Evolutionary conservation across 2,888 invertebrate genomes (phyloP), one percentile per base, ranked within the genome.

Genomic region (Drosophila rellima): DNA sequence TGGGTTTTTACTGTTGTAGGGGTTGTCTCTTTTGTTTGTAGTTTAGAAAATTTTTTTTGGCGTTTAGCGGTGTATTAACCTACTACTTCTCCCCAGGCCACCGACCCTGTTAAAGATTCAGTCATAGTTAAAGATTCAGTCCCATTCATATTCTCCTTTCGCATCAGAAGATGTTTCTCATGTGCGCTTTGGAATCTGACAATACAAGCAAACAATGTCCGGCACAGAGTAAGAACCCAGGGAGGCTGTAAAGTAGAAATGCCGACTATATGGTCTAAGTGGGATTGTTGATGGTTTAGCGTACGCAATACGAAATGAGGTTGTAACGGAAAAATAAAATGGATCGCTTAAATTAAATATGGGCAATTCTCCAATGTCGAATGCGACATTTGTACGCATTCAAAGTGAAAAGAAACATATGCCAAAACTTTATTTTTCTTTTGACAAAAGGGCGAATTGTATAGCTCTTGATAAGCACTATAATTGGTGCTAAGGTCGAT

Each of bases 1-100:
- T 42, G 59, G 39, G 55, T 35, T 42, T 23, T 72, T 45, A 50
- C 56, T 54, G 44, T 50, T 35, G 39, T 26, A 8, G 59, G 45
- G 11, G 15, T 10, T 29, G 31, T 6, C 15, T 45, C 17, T 37
- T 13, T 51, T 35, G 18, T 51, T 40, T 68, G 44, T 63, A 63
- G 62, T 66, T 57, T 52, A 40, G 62, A 23, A 76, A 66, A 73
- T 78, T 69, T 61, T 69, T 61, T 44, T 60, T 47, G 59, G 56
- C 47, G 64, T 39, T 42, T 63, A 63, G 59, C 62, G 69, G 76
- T 77, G 76, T 78, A 77, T 77, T 77, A 78, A 78, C 69, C 78
- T 66, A 60, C 33, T 62, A 47, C 45, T 50, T 20, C 31, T 8
- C 39, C 55, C 42, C 54, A 29, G 64, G 11, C 71, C 20, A 23